Evolutionary conservation across 2,888 invertebrate species (phyloP), one percentile per base, ranked within the genome.

Genomic region (Bedellia somnulentella): DNA sequence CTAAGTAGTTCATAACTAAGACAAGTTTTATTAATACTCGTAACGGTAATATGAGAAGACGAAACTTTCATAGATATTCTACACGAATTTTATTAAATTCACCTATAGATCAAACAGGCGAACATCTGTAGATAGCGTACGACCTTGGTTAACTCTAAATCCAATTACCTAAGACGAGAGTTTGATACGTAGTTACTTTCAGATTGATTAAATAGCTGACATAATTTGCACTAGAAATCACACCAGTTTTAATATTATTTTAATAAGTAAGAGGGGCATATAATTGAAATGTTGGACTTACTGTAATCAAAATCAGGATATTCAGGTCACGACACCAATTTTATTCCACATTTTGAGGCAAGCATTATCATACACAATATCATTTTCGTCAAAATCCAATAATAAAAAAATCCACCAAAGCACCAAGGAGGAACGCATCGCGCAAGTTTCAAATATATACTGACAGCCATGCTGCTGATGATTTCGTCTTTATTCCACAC

Each of bases 401-500:
- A 70, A 71, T 61, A 75, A 71, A 73, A 77, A 76, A 77, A 71
- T 66, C 67, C 78, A 76, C 76, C 68, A n/a, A n/a, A n/a, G 61
- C 79, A 80, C 83, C 81, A 85, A 85, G 83, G 88, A 87, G 87
- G 85, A 85, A 82, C 81, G 82, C 87, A 88, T 89, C 82, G 80
- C 83, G 73, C 82, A 81, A 83, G 82, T 82, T 84, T 87, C 88
- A 89, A 87, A 90, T 93, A 88, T 93, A 93, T 93, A 94, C 91
- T 93, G 92, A 87, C 90, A 89, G 89, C 90, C 89, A 91, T 90
- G 84, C 87, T 89, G 87, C 82, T 80, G 82, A 82, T 81, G 83
- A 84, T 83, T 82, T 84, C 82, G 84, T 83, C 86, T 88, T 88
- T 87, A 86, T 85, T 82, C 81, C 80, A 77, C 78, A 75, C 78